Conservation (phyloP, 2,113 vertebrate species). For the Perccottus glenii region DNA sequence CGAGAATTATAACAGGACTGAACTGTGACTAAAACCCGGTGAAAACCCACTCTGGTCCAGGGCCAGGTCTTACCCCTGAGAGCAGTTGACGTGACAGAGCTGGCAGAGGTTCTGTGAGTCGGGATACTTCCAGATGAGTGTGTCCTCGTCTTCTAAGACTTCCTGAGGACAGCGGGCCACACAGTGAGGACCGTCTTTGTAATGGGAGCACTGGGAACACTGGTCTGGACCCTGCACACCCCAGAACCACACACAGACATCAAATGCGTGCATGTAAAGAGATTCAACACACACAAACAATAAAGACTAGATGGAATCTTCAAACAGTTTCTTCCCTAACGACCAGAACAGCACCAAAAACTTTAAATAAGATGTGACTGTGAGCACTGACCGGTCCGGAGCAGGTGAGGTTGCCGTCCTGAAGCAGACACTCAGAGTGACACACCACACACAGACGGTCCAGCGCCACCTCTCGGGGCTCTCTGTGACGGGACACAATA, state of each 20-base stretch:
- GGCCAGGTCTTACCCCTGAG: conserved; percentile 78
- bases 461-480: conserved; percentile 80
- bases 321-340: no score
- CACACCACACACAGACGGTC: conserved; percentile 81
- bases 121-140: conserved; percentile 85
- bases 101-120: conserved; percentile 79
- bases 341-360: not conserved
- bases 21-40: not conserved
- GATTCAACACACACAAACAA: no score
- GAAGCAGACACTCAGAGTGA: conserved; percentile 81
- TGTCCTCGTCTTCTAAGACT: conserved; percentile 81
- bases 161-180: conserved; percentile 84
- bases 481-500: conserved; percentile 59
- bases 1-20: not conserved
- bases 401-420: conserved; percentile 75
- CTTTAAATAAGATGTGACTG: not conserved
- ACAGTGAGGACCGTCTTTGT: conserved; percentile 87
- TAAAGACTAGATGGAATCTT: no score
- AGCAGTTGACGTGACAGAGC: conserved; percentile 89
- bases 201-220: conserved; percentile 85
- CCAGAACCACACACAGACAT: no score
- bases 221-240: conserved; percentile 82
- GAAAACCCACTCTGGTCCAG: not conserved
- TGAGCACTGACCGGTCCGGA: conserved; percentile 78
- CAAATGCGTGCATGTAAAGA: no score